A percentile compares a stretch with the other conserved stretches of the same genome.
phyloP scores from a whole-genome alignment of 2,888 invertebrate genomes.

The Drosophila vallismaia region DNA sequence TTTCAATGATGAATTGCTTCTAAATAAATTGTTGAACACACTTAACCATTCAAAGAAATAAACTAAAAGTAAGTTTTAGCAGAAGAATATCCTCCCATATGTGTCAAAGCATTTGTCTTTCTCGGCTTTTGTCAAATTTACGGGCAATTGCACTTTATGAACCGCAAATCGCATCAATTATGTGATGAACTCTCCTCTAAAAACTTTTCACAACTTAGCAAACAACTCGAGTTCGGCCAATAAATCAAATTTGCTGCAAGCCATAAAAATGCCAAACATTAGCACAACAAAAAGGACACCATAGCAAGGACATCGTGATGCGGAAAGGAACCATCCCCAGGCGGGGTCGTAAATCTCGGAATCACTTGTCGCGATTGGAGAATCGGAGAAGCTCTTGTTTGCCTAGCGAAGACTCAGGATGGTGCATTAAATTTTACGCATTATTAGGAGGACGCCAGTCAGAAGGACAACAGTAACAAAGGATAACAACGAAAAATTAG shows the following conservation, averaged over 20 bases:
- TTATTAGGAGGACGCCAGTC: slow-evolving; percentile 33
- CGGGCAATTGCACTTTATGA: slow-evolving; percentile 76
- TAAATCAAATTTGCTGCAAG: slow-evolving; percentile 75
- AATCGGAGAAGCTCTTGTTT: slow-evolving; percentile 47
- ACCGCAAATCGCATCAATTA: slow-evolving; percentile 76
- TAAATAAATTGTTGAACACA: no score
- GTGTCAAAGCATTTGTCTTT: slow-evolving; percentile 22
- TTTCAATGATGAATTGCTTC: no score
- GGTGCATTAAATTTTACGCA: slow-evolving; percentile 45
- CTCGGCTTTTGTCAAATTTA: slow-evolving; percentile 40
- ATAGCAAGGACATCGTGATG: neutral
- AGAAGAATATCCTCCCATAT: slow-evolving; percentile 62
- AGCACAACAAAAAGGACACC: slow-evolving; percentile 71
- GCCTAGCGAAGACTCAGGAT: slow-evolving; percentile 33
- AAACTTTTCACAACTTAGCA: slow-evolving; percentile 58
- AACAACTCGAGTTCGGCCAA: slow-evolving; percentile 68
- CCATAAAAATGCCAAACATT: slow-evolving; percentile 72
- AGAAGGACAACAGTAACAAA: slow-evolving; percentile 56
- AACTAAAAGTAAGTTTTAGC: no score
- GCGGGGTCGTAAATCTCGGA: slow-evolving; percentile 79
- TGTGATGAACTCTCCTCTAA: slow-evolving; percentile 63
- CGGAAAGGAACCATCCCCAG: slow-evolving; percentile 25
- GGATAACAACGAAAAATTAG: slow-evolving; percentile 76
- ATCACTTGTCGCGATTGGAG: slow-evolving; percentile 81
- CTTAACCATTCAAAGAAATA: neutral